These are phyloP conservation scores for Sander vitreus DNA, from an alignment of 2,113 vertebrate species.

Conservation along the genomic window DNA sequence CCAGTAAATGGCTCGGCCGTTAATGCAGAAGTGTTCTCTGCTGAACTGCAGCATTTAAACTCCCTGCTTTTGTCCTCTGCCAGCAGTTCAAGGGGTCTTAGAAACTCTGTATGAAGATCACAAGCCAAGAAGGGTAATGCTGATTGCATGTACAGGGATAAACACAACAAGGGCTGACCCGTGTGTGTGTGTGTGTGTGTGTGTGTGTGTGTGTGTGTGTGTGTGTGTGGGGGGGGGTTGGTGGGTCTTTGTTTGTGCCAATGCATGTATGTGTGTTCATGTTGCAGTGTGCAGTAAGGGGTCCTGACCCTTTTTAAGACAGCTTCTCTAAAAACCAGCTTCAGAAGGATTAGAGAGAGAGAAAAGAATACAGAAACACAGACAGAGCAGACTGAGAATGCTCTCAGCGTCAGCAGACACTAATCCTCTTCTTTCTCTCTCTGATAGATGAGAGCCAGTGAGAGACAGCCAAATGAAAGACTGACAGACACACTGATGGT, in stretches of 20 bases:
- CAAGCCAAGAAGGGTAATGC: conserved; percentile 42
- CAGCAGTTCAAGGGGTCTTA: conserved; percentile 38
- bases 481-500: conserved; percentile 46
- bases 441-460: conserved; percentile 65
- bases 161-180: conserved; percentile 47
- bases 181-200: conserved; percentile 35
- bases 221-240: conserved; percentile 33
- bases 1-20: conserved; percentile 2
- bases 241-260: conserved; percentile 22
- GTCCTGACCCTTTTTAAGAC: conserved; percentile 70
- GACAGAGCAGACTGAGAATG: conserved; percentile 61
- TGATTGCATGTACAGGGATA: conserved; percentile 36
- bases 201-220: conserved; percentile 28
- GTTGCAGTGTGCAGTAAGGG: conserved; percentile 48
- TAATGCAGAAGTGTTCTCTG: conserved; percentile 10
- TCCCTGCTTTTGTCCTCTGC: conserved; percentile 9
- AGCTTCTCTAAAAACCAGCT: conserved; percentile 66
- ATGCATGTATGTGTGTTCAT: conserved; percentile 34
- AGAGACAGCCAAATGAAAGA: conserved; percentile 58
- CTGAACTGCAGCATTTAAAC: conserved; percentile 27
- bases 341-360: conserved; percentile 70
- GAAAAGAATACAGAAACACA: conserved; percentile 65
- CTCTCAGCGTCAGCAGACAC: conserved; percentile 73
- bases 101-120: conserved; percentile 46
- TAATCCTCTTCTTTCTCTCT: conserved; percentile 77